A percentile compares a stretch with the other conserved stretches of the same genome.
These are phyloP conservation scores for Melanotaenia nigrans DNA, from an alignment of 2,797 vertebrate genomes.

Conservation along the genomic window DNA sequence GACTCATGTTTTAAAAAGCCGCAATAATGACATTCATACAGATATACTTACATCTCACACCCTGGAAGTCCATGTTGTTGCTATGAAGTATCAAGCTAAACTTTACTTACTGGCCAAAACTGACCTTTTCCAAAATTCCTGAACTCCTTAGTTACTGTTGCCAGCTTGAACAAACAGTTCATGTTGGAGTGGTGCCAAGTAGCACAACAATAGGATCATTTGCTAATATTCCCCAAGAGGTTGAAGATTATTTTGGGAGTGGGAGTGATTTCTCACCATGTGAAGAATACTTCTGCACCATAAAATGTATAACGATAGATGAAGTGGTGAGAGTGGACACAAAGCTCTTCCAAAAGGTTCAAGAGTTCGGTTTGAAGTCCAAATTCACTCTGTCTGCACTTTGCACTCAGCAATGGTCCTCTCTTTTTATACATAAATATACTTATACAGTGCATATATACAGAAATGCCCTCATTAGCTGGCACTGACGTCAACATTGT, in stretches of 20 bases:
- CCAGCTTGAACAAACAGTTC: slow-evolving; percentile 68
- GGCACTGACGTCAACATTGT: background rate
- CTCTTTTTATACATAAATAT: background rate
- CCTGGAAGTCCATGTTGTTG: slow-evolving; percentile 15
- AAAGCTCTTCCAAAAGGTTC: slow-evolving; percentile 9
- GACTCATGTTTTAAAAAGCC: slow-evolving; percentile 26
- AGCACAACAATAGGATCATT: slow-evolving; percentile 74
- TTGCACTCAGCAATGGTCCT: background rate
- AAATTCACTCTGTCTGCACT: background rate
- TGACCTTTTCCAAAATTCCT: slow-evolving; percentile 27
- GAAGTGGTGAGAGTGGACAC: slow-evolving; percentile 12
- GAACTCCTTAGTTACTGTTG: slow-evolving; percentile 58
- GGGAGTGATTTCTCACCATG: slow-evolving; percentile 49
- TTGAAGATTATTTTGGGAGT: slow-evolving; percentile 66
- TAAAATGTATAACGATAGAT: slow-evolving; percentile 15
- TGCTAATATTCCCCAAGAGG: slow-evolving; percentile 65
- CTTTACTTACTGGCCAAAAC: slow-evolving; percentile 22
- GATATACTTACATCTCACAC: slow-evolving; percentile 20
- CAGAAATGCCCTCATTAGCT: background rate
- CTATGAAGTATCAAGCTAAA: slow-evolving; percentile 44
- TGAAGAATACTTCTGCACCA: slow-evolving; percentile 11
- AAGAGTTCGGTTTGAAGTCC: slow-evolving; percentile 3
- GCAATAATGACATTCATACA: slow-evolving; percentile 19
- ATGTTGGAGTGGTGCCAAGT: slow-evolving; percentile 61
- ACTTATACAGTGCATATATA: too few species aligned